Evolutionary conservation across 2,888 invertebrate species (phyloP).

Genomic region (Netelia inedita): DNA sequence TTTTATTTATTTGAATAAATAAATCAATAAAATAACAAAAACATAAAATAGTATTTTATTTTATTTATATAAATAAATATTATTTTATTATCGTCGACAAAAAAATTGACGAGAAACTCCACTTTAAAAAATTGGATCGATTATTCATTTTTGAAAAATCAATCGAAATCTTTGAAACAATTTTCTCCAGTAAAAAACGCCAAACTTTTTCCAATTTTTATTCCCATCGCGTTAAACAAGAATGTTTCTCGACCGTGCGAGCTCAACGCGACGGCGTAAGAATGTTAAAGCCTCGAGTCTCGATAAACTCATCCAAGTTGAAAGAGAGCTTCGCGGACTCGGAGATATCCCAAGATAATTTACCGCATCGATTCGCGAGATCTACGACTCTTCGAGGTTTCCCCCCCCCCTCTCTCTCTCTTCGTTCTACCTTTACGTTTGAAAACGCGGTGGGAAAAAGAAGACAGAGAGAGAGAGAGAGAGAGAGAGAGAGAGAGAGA

Average conservation of each 20-base stretch:
- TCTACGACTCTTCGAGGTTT: conserved; percentile 35
- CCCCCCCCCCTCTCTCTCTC: conserved; percentile 13
- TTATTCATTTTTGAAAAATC: too few relatives aligned
- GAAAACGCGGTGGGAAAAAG: not conserved
- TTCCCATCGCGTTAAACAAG: not conserved
- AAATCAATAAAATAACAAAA: too few relatives aligned
- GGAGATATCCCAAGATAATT: conserved; percentile 51
- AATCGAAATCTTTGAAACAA: not conserved
- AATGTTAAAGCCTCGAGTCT: conserved; percentile 22
- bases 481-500: conserved; percentile 8
- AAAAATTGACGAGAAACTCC: too few relatives aligned
- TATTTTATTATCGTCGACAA: too few relatives aligned
- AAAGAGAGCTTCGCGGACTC: not conserved
- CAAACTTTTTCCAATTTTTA: not conserved
- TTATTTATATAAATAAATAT: too few relatives aligned
- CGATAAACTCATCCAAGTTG: conserved; percentile 32
- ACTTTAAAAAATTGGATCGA: too few relatives aligned
- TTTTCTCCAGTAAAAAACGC: not conserved
- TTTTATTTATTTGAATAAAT: too few relatives aligned
- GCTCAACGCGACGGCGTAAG: not conserved
- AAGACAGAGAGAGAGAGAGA: conserved; percentile 1
- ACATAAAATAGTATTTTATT: too few relatives aligned
- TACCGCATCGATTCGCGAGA: conserved; percentile 57
- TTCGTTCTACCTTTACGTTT: not conserved
- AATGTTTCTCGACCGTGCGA: not conserved